phyloP scores from a whole-genome alignment of 2,888 invertebrate genomes.

The Taphrorychus bicolor region DNA sequence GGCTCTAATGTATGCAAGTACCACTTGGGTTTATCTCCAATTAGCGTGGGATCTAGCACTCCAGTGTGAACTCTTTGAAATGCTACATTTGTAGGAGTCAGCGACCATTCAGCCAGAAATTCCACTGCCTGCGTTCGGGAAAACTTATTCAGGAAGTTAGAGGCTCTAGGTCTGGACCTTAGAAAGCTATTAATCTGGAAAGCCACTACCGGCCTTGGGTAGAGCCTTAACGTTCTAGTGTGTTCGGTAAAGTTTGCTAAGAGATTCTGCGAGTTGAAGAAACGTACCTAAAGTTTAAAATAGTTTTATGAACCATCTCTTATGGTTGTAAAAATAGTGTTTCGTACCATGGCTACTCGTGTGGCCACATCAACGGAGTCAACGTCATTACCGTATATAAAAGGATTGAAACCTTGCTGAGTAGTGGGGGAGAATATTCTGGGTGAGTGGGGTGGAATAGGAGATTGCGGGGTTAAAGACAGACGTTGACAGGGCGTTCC shows the following conservation, averaged over 20 bases:
- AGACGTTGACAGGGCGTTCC: constrained; percentile 47
- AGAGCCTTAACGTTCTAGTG: constrained; percentile 92
- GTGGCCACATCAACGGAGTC: constrained; percentile 99
- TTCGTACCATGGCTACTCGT: constrained; percentile 89
- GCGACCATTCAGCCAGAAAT: constrained; percentile 97
- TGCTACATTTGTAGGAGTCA: constrained; percentile 97
- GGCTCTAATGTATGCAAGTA: constrained; percentile 88
- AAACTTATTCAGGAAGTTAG: constrained; percentile 89
- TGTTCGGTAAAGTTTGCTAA: constrained; percentile 98
- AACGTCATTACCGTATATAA: constrained; percentile 92
- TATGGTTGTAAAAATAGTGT: not conserved
- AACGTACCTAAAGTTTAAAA: constrained; percentile 74
- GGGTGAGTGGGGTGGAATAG: constrained; percentile 57
- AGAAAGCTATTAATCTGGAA: constrained; percentile 98
- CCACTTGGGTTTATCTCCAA: constrained; percentile 99
- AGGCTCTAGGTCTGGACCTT: constrained; percentile 87
- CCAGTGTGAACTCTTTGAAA: constrained; percentile 98
- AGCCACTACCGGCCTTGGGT: constrained; percentile 98
- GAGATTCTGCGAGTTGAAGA: constrained; percentile 97
- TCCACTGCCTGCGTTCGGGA: constrained; percentile 98
- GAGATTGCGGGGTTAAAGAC: constrained; percentile 48
- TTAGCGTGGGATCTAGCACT: constrained; percentile 89
- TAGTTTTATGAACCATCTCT: not conserved
- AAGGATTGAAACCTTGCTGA: constrained; percentile 72
- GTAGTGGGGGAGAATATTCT: constrained; percentile 65